A percentile compares a stretch with the other conserved stretches of the same genome.
Evolutionary conservation across 2,797 vertebrate genomes (phyloP).

Genomic region (Philypnodon macrostomus): DNA sequence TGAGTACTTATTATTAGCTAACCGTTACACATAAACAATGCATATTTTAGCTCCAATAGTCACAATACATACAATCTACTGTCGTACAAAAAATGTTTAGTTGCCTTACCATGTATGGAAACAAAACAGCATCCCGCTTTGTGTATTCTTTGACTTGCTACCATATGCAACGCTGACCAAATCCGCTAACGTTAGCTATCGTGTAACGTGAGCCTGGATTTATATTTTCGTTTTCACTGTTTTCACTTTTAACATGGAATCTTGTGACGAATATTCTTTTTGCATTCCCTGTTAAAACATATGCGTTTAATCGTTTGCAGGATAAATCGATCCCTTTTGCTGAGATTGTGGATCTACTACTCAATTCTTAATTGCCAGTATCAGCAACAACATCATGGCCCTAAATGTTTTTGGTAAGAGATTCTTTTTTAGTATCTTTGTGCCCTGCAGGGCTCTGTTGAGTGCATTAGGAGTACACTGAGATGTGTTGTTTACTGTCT

Average conservation of each 20-base stretch:
- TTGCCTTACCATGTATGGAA: not conserved
- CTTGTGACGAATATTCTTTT: accelerated
- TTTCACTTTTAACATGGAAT: not conserved
- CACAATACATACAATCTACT: not conserved
- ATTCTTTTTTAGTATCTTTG: not conserved
- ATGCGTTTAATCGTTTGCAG: slow-evolving; percentile 17
- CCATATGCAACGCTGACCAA: slow-evolving; percentile 20
- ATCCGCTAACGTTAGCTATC: slow-evolving; percentile 56
- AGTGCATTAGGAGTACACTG: too few relatives aligned
- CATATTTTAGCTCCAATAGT: accelerated
- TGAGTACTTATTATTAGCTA: slow-evolving; percentile 53
- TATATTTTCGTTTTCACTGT: slow-evolving; percentile 36
- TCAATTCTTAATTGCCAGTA: slow-evolving; percentile 41
- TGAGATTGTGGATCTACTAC: slow-evolving; percentile 34
- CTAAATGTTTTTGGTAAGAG: slow-evolving; percentile 72
- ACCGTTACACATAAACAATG: slow-evolving; percentile 1
- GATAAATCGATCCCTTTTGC: slow-evolving; percentile 18
- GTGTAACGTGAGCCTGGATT: slow-evolving; percentile 16
- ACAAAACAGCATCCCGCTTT: not conserved
- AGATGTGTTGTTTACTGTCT: not conserved
- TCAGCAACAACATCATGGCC: slow-evolving; percentile 58
- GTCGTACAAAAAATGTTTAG: not conserved
- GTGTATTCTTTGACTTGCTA: slow-evolving; percentile 6
- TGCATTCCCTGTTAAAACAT: accelerated
- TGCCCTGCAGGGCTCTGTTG: too few relatives aligned